Conservation (phyloP, 2,797 vertebrate genomes). For the Chiloscyllium punctatum region DNA sequence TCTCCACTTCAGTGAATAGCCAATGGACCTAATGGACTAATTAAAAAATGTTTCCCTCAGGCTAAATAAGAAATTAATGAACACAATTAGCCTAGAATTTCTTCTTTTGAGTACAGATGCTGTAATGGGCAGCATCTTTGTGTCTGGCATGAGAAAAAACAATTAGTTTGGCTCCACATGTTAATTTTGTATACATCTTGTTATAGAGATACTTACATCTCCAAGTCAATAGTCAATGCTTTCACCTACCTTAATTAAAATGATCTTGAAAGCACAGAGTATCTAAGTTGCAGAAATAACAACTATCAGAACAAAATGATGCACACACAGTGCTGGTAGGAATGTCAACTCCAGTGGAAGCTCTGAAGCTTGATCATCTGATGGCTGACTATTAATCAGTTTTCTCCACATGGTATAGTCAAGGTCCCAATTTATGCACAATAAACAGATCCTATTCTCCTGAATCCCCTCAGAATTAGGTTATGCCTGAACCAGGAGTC, state of each 20-base stretch:
- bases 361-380: background rate
- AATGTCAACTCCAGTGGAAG: background rate
- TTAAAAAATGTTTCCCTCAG: conserved; percentile 13
- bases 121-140: background rate
- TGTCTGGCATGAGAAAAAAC: background rate
- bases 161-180: background rate
- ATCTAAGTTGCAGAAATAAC: background rate
- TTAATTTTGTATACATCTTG: background rate
- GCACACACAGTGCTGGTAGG: background rate
- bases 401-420: too few species aligned
- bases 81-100: background rate
- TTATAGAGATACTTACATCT: background rate
- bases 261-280: background rate
- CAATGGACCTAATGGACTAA: background rate
- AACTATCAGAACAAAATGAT: background rate
- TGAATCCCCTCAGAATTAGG: background rate
- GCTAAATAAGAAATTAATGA: conserved; percentile 15
- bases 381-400: background rate
- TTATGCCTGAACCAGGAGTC: background rate
- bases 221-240: background rate
- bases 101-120: background rate
- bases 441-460: background rate
- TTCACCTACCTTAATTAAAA: background rate
- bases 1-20: background rate
- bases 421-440: background rate